Evolutionary conservation across 2,113 vertebrate genomes (phyloP).

Genomic region (Thryonomys swinderianus): DNA sequence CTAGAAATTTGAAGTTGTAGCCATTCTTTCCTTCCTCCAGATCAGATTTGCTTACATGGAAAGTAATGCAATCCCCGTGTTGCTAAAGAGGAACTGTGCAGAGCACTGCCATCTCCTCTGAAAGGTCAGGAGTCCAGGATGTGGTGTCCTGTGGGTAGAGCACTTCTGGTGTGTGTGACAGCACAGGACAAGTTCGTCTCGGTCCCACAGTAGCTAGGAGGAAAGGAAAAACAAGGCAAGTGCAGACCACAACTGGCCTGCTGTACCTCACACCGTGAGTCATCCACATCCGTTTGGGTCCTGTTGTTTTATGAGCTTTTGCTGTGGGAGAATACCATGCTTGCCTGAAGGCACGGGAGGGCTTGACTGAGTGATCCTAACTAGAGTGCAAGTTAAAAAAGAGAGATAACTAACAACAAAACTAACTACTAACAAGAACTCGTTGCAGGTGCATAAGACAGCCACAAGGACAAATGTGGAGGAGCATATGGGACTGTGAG

Average conservation of each 20-base stretch:
- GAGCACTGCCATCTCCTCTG: too few relatives aligned
- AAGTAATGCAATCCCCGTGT: too few relatives aligned
- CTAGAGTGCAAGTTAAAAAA: neutral
- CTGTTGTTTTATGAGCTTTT: neutral
- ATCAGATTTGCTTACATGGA: neutral
- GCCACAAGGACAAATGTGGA: neutral
- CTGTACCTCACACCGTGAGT: neutral
- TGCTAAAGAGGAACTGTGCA: too few relatives aligned
- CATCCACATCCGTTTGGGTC: neutral
- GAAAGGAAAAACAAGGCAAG: too few relatives aligned
- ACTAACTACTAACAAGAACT: too few relatives aligned
- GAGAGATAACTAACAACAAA: neutral
- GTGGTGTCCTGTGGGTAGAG: too few relatives aligned
- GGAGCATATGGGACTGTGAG: neutral
- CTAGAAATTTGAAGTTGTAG: neutral
- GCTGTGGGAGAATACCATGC: neutral
- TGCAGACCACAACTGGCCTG: neutral
- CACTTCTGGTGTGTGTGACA: too few relatives aligned
- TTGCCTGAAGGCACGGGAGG: neutral
- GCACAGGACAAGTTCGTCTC: neutral
- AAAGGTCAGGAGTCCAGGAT: too few relatives aligned
- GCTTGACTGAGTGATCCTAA: neutral
- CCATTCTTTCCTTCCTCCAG: neutral
- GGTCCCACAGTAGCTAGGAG: neutral
- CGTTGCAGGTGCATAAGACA: neutral